A percentile compares a stretch with the other conserved stretches of the same genome.
phyloP scores from a whole-genome alignment of 2,888 invertebrate species.

The Melipona beecheii region DNA sequence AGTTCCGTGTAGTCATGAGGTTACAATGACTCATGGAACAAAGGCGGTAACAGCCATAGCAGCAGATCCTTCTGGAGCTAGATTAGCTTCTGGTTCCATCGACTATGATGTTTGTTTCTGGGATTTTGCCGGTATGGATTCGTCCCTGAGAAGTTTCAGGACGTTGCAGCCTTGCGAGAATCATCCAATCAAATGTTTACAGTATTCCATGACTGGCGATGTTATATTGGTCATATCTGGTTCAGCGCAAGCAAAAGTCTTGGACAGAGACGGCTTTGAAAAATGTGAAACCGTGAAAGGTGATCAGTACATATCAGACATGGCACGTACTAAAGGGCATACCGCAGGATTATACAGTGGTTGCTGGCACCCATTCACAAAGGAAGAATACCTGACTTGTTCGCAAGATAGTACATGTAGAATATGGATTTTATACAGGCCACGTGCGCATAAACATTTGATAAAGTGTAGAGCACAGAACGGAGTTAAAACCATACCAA shows the following conservation, averaged over 20 bases:
- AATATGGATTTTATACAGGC: slow-evolving; percentile 94
- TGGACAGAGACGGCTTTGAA: slow-evolving; percentile 97
- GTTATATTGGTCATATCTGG: slow-evolving; percentile 92
- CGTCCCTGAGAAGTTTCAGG: slow-evolving; percentile 94
- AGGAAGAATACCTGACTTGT: slow-evolving; percentile 97
- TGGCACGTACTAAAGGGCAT: slow-evolving; percentile 81
- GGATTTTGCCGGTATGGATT: slow-evolving; percentile 99
- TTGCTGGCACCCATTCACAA: slow-evolving; percentile 96
- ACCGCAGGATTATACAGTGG: slow-evolving; percentile 94
- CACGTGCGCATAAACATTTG: slow-evolving; percentile 91
- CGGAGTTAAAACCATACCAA: slow-evolving; percentile 94
- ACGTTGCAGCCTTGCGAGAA: slow-evolving; percentile 98
- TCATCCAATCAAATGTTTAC: slow-evolving; percentile 87
- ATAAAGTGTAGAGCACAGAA: slow-evolving; percentile 95
- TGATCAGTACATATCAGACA: slow-evolving; percentile 95
- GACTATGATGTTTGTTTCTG: slow-evolving; percentile 99
- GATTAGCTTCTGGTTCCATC: slow-evolving; percentile 95
- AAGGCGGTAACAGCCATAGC: slow-evolving; percentile 96
- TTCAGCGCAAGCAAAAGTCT: slow-evolving; percentile 95
- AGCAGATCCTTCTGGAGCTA: slow-evolving; percentile 97
- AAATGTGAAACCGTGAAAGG: slow-evolving; percentile 97
- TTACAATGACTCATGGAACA: slow-evolving; percentile 94
- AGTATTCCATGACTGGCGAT: slow-evolving; percentile 91
- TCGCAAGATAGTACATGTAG: slow-evolving; percentile 97
- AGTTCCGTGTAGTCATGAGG: slow-evolving; percentile 91